Evolutionary conservation across 1,140 invertebrate genomes (phyloP), one percentile per base, ranked within the genome.

Genomic region (Drosophila pallidifrons): DNA sequence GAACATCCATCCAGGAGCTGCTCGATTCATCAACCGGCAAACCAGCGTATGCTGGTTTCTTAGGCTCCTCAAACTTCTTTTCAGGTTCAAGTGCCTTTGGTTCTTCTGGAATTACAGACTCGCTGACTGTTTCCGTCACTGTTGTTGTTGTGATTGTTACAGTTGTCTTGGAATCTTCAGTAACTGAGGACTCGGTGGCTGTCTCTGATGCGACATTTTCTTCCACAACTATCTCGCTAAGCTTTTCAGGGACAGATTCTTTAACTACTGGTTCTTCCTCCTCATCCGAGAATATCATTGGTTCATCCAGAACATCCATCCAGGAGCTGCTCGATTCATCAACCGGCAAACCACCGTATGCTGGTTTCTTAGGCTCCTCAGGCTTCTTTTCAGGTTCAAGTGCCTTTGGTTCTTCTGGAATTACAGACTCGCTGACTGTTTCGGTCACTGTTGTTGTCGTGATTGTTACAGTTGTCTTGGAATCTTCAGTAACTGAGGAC

Each of bases 261-360:
- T 67, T 63, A 13, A 41, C n/a, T 20, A 46, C 35, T 20, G 32
- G 28, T 41, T 93, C 91, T 7, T 93, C 79, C 79, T 93, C 93
- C 8, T 93, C 93, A 47, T 93, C 93, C 13, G 92, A 92, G 49
- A 94, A 93, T 11, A 86, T 81, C 66, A 94, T 93, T 49, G 93
- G 93, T 77, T 94, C 93, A 72, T 95, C 94, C 47, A 95, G 71
- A 54, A 94, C 92, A 66, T 90, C 85, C 91, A 93, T 92, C 93
- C 92, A 93, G 5, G 81, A 66, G 65, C 76, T 81, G 5, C 76
- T 71, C 10, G 92, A 83, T 3, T 77, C 70, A 77, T 93, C 91
- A 1, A 93, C 87, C 6, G 91, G 92, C 43, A 93, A 63, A 35
- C 91, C 91, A 74, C 88, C 91, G 75, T 93, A 80, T 1, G 75